Evolutionary conservation across 2,888 invertebrate genomes (phyloP).

Genomic region (Notodonta dromedarius): DNA sequence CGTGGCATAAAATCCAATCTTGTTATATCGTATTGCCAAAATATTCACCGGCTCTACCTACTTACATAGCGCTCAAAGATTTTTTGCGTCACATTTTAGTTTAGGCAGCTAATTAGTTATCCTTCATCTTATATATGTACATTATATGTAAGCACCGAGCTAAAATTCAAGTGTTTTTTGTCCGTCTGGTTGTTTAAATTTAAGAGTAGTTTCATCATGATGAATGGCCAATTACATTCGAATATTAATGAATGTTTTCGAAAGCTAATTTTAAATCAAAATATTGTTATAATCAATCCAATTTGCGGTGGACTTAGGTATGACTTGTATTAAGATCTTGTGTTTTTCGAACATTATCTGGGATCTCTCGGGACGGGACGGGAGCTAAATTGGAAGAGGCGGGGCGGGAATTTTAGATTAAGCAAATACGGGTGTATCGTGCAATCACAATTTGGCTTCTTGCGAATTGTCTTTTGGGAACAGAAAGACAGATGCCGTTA

Average conservation of each 20-base stretch:
- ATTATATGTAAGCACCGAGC: slow-evolving; percentile 20
- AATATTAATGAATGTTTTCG: slow-evolving; percentile 9
- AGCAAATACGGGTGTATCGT: no score
- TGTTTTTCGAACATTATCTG: not conserved
- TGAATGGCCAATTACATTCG: slow-evolving; percentile 25
- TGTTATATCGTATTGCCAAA: slow-evolving; percentile 17
- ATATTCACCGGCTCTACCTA: slow-evolving; percentile 28
- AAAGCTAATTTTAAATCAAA: not conserved
- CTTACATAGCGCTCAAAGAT: slow-evolving; percentile 6
- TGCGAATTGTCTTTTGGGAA: no score
- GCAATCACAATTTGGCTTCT: no score
- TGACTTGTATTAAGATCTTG: not conserved
- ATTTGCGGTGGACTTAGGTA: not conserved
- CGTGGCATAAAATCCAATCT: slow-evolving; percentile 17
- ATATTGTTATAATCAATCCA: not conserved
- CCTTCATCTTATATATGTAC: slow-evolving; percentile 18
- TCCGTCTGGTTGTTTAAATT: slow-evolving; percentile 24
- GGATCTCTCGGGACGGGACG: not conserved
- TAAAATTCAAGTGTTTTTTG: slow-evolving; percentile 36
- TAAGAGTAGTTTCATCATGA: slow-evolving; percentile 21
- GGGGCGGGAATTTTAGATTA: no score
- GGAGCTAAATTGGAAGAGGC: not conserved
- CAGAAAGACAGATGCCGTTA: no score
- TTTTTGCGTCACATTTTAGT: slow-evolving; percentile 7
- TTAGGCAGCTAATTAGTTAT: slow-evolving; percentile 29